Evolutionary conservation across 2,113 vertebrate genomes (phyloP), one percentile per base, ranked within the genome.

Genomic region (Rhea pennata): DNA sequence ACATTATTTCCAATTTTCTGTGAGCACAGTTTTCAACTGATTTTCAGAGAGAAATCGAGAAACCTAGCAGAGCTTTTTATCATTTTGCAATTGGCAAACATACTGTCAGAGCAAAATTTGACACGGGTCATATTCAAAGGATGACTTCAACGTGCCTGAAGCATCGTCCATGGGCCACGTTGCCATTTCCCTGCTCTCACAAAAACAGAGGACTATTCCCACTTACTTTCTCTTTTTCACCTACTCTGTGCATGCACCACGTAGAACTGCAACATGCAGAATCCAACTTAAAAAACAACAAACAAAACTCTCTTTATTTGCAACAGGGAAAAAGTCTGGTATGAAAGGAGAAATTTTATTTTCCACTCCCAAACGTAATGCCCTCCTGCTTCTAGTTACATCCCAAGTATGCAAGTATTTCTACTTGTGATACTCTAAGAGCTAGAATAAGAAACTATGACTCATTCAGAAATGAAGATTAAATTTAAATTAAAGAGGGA

Each of bases 1-100:
- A 78, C 44, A 11, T 66, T 29, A 72, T 67, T 86, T 83, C 72
- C 21, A 79, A 76, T 79, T 93, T 91, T 39, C 62, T 61, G 7
- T 15, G 15, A 91, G 22, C 5, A 72, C 5, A 56, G 31, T 70
- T 92, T 93, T 70, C 14, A 87, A 56, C n/a, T 26, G 33, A 29
- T 70, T 56, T 85, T 88, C 66, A 75, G 62, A 50, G 21, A 39
- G 10, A 22, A 6, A 5, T 64, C 5, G 36, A 85, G 92, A 61
- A 77, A 53, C 4, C 29, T 39, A 56, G 24, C 23, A 42, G 19
- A 88, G 1, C 3, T 42, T 78, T 73, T 85, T 56, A 79, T 70
- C 33, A 53, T 86, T 74, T 83, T 66, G 17, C 23, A 90, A 39
- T 26, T 62, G 9, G 36, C 14, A 92, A 82, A 82, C 3, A 64